phyloP scores from a whole-genome alignment of 2,888 invertebrate species.

The Eupithecia dodoneata region DNA sequence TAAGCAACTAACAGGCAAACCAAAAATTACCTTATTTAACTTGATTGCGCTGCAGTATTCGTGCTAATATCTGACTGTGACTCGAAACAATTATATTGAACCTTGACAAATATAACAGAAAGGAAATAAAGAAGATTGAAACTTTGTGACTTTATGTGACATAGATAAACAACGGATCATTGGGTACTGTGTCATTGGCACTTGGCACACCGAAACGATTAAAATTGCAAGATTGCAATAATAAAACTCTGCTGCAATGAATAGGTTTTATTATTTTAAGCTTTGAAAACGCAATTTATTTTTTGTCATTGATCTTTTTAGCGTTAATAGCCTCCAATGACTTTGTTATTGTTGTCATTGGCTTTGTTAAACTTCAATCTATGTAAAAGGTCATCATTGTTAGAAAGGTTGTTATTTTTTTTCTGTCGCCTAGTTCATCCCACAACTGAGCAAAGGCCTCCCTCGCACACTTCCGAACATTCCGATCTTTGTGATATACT shows the following conservation, averaged over 20 bases:
- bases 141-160: slow-evolving; percentile 13
- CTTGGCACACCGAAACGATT: slow-evolving; percentile 29
- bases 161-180: slow-evolving; percentile 27
- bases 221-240: slow-evolving; percentile 29
- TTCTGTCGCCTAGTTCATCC: no score
- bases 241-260: slow-evolving; percentile 32
- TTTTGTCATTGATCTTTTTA: slow-evolving; percentile 28
- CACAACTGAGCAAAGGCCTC: no score
- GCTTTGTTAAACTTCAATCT: background rate
- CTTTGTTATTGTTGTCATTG: slow-evolving; percentile 25
- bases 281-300: slow-evolving; percentile 31
- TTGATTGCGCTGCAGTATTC: background rate
- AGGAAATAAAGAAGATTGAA: background rate
- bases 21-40: background rate
- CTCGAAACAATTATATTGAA: background rate
- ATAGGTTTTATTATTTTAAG: slow-evolving; percentile 31
- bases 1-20: background rate
- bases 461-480: no score
- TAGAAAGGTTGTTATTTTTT: no score
- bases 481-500: background rate
- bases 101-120: background rate
- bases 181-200: background rate
- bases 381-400: background rate
- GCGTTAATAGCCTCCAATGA: slow-evolving; percentile 23
- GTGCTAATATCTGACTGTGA: background rate